Percentiles rank a stretch among this genome's conserved stretches.
Evolutionary conservation across 2,113 vertebrate genomes (phyloP).

Genomic region (Pseudopodoces humilis): DNA sequence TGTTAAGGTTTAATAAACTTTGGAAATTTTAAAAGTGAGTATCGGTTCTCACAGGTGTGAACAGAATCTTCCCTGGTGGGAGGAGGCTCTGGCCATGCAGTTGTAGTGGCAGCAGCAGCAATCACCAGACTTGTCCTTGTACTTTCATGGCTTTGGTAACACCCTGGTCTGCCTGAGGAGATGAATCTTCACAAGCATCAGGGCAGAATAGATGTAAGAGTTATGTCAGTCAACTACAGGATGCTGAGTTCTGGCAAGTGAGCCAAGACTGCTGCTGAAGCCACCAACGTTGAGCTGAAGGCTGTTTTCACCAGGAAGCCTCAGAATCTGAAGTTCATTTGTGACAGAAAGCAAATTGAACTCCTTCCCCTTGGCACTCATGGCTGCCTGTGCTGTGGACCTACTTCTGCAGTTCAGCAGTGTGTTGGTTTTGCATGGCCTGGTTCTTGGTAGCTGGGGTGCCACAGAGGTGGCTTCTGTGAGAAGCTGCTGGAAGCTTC

Average conservation of each 20-base stretch:
- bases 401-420: not conserved
- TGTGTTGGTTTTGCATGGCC: not conserved
- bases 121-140: not conserved
- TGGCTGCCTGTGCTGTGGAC: not conserved
- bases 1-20: no score
- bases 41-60: not conserved
- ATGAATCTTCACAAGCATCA: not conserved
- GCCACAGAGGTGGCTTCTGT: not conserved
- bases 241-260: not conserved
- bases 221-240: not conserved
- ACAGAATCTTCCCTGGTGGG: not conserved
- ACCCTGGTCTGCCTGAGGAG: not conserved
- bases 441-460: not conserved
- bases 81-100: not conserved
- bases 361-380: not conserved
- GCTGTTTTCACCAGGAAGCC: not conserved
- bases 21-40: no score
- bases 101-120: not conserved
- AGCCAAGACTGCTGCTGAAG: not conserved
- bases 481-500: not conserved
- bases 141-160: not conserved
- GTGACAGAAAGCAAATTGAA: not conserved
- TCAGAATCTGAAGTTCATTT: not conserved
- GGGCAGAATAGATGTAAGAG: not conserved
- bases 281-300: not conserved